Conservation (phyloP, 2,888 invertebrate genomes). For the Drosophila diplacantha region DNA sequence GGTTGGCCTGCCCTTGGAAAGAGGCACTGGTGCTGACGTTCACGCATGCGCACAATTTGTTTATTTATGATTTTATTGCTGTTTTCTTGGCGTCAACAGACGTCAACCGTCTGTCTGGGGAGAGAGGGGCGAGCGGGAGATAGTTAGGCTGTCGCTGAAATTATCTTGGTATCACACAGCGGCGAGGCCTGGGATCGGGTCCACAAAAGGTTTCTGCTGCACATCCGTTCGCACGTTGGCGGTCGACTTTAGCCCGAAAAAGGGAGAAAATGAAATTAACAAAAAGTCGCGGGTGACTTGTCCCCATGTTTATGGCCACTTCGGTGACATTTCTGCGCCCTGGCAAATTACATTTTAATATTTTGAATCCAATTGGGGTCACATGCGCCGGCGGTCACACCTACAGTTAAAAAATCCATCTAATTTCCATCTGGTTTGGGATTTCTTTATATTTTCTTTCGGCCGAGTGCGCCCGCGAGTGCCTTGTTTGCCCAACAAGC, state of each 20-base stretch:
- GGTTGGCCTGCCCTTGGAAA: slow-evolving; percentile 54
- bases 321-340: slow-evolving; percentile 54
- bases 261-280: slow-evolving; percentile 6
- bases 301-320: slow-evolving; percentile 43
- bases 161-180: slow-evolving; percentile 51
- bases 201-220: slow-evolving; percentile 50
- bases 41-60: slow-evolving; percentile 70
- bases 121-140: background rate
- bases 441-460: slow-evolving; percentile 46
- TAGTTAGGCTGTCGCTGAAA: slow-evolving; percentile 38
- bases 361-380: slow-evolving; percentile 66
- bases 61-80: slow-evolving; percentile 67
- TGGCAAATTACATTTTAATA: slow-evolving; percentile 60
- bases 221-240: slow-evolving; percentile 69
- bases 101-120: background rate
- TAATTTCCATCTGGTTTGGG: slow-evolving; percentile 44
- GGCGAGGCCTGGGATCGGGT: slow-evolving; percentile 11
- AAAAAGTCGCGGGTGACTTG: slow-evolving; percentile 19
- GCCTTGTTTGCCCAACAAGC: slow-evolving; percentile 62
- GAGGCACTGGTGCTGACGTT: slow-evolving; percentile 38
- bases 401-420: slow-evolving; percentile 35
- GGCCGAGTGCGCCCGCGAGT: slow-evolving; percentile 46
- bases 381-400: slow-evolving; percentile 68
- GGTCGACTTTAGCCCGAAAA: slow-evolving; percentile 11
- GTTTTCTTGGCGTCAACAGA: slow-evolving; percentile 55